Evolutionary conservation across 2,888 invertebrate species (phyloP).

Genomic region (Lithophane ornitopus): DNA sequence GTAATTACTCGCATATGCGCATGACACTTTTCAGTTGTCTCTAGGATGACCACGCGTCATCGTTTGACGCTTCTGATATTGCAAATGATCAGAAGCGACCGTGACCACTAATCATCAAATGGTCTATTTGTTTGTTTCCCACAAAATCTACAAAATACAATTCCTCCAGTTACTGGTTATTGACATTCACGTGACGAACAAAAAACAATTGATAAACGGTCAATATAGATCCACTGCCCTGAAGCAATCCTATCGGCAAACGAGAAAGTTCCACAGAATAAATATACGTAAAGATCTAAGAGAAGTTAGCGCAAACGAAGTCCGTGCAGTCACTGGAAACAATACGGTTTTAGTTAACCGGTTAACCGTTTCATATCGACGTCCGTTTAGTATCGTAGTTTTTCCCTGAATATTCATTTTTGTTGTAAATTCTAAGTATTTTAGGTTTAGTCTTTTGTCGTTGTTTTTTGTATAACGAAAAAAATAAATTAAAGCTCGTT

Average conservation of each 20-base stretch:
- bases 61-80: too few relatives aligned
- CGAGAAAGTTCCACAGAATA: conserved; percentile 40
- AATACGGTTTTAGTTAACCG: conserved; percentile 26
- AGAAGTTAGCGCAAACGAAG: conserved; percentile 38
- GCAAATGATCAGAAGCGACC: too few relatives aligned
- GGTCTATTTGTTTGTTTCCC: not conserved
- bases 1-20: too few relatives aligned
- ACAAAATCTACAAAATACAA: not conserved
- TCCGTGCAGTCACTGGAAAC: conserved; percentile 48
- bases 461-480: not conserved
- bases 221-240: not conserved
- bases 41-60: too few relatives aligned
- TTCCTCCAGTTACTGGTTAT: not conserved
- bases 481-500: too few relatives aligned
- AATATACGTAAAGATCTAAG: conserved; percentile 51
- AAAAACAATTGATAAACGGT: conserved; percentile 19
- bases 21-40: too few relatives aligned
- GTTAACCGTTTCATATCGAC: conserved; percentile 42
- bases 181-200: not conserved
- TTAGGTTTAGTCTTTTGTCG: not conserved
- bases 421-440: not conserved
- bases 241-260: conserved; percentile 33
- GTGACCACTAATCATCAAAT: not conserved
- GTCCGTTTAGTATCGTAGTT: conserved; percentile 4
- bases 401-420: not conserved